phyloP scores from a whole-genome alignment of 1,140 invertebrate species.

The Amyelois transitella region DNA sequence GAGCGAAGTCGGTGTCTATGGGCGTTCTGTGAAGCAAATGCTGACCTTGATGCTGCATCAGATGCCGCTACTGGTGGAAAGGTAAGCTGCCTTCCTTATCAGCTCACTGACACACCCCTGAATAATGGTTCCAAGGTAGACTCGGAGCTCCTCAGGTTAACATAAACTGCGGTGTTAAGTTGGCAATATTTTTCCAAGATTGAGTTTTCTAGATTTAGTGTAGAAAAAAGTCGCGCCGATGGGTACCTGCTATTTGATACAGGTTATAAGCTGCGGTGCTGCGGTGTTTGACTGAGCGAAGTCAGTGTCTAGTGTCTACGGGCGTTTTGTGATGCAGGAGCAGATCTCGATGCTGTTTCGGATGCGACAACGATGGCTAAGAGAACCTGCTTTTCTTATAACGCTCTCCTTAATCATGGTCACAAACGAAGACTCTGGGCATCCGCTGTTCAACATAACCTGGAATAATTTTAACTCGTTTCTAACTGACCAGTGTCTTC shows the following conservation, averaged over 20 bases:
- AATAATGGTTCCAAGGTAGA: too few relatives aligned
- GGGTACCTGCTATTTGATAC: conserved; percentile 84
- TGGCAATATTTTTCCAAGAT: conserved; percentile 86
- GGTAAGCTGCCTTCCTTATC: conserved; percentile 24
- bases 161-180: conserved; percentile 92
- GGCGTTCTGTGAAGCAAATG: conserved; percentile 85
- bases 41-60: conserved; percentile 81
- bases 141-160: conserved; percentile 74
- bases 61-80: conserved; percentile 78
- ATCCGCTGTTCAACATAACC: neutral
- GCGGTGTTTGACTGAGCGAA: neutral
- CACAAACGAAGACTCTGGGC: too few relatives aligned
- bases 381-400: conserved; percentile 22
- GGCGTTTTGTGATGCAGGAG: conserved; percentile 85
- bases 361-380: conserved; percentile 78
- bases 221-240: conserved; percentile 84
- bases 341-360: conserved; percentile 81
- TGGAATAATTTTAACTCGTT: too few relatives aligned
- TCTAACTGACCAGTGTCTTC: too few relatives aligned
- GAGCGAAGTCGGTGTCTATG: conserved; percentile 69
- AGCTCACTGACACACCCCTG: too few relatives aligned
- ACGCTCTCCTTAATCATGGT: too few relatives aligned
- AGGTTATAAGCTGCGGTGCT: conserved; percentile 77
- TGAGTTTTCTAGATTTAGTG: too few relatives aligned
- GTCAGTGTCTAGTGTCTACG: conserved; percentile 76